Percentiles rank a stretch among this genome's conserved stretches.
Evolutionary conservation across 2,797 vertebrate species (phyloP).

Genomic region (Lepidocolaptes lacrymiger): DNA sequence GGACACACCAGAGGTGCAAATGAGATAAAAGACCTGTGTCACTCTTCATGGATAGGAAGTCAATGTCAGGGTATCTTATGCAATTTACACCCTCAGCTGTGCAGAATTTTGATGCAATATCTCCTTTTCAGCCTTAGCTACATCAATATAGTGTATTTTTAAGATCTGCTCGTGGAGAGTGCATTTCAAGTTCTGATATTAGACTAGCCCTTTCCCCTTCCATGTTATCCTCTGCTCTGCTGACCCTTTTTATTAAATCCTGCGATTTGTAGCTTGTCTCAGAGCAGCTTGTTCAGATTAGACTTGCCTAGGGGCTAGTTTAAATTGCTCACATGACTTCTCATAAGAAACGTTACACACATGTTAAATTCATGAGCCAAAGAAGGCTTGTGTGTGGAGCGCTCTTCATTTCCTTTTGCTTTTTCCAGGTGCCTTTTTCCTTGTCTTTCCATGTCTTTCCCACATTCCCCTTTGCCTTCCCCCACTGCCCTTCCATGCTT

Average conservation of each 20-base stretch:
- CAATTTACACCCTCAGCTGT: rapidly evolving
- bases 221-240: background rate
- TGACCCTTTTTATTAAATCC: conserved; percentile 41
- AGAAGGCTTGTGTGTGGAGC: background rate
- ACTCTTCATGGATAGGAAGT: background rate
- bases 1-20: background rate
- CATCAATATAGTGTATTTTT: background rate
- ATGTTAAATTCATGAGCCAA: conserved; percentile 64
- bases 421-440: conserved; percentile 48
- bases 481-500: background rate
- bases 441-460: background rate
- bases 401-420: conserved; percentile 2
- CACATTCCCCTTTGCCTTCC: background rate
- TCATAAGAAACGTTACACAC: conserved; percentile 45
- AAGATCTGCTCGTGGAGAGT: background rate
- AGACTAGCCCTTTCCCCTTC: background rate
- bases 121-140: background rate
- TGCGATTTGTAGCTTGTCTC: conserved; percentile 59
- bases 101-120: background rate
- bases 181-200: background rate
- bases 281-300: conserved; percentile 65
- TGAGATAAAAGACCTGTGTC: background rate
- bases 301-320: conserved; percentile 56
- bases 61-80: background rate
- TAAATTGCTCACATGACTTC: conserved; percentile 64